Conservation (phyloP, 2,888 invertebrate genomes). For the Drosophila rellima region DNA sequence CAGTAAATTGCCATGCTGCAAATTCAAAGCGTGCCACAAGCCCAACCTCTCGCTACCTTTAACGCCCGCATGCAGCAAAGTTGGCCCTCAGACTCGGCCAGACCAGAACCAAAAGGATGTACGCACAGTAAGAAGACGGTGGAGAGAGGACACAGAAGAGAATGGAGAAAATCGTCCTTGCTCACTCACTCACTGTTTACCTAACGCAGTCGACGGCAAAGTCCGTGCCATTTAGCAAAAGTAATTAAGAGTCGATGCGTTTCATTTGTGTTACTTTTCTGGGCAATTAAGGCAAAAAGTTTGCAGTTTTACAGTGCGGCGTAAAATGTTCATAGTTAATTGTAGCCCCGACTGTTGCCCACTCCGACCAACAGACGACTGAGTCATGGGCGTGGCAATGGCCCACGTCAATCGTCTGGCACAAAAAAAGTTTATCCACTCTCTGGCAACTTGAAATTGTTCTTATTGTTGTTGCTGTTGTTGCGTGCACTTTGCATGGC, state of each 20-base stretch:
- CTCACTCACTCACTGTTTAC: conserved; percentile 37
- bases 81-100: conserved; percentile 40
- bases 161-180: not conserved
- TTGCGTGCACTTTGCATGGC: conserved; percentile 19
- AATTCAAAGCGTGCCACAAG: conserved; percentile 52
- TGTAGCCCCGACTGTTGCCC: conserved; percentile 40
- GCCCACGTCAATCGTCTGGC: conserved; percentile 47
- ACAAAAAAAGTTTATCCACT: conserved; percentile 45
- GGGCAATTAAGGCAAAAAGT: conserved; percentile 79
- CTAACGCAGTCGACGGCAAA: conserved; percentile 50
- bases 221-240: conserved; percentile 75
- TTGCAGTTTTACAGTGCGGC: conserved; percentile 62
- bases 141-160: not conserved
- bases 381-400: conserved; percentile 13
- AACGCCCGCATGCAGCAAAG: conserved; percentile 51
- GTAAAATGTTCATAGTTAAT: conserved; percentile 78
- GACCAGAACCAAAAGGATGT: conserved; percentile 3
- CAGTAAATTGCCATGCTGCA: conserved; percentile 59
- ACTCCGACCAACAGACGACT: conserved; percentile 1
- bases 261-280: conserved; percentile 81
- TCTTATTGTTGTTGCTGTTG: conserved; percentile 7
- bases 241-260: conserved; percentile 81
- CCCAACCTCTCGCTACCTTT: conserved; percentile 38
- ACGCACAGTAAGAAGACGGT: not conserved
- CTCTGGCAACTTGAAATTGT: conserved; percentile 23